phyloP scores from a whole-genome alignment of 2,888 invertebrate genomes.

The Erannis defoliaria region DNA sequence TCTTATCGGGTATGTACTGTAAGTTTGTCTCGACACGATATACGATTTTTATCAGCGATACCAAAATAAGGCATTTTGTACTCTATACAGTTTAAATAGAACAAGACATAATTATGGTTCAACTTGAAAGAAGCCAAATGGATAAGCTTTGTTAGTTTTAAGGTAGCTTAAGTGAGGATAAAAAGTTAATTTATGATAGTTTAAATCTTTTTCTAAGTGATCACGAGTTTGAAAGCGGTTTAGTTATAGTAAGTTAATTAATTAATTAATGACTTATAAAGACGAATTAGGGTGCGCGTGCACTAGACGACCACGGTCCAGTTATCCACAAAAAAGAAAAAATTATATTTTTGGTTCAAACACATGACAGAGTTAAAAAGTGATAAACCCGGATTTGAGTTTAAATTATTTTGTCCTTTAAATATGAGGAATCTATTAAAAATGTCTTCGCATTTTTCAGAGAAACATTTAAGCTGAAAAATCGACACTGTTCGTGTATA shows the following conservation, averaged over 20 bases:
- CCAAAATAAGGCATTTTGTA: conserved; percentile 79
- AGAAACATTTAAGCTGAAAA: too few species aligned
- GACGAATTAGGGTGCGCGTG: conserved; percentile 4
- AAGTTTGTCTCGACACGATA: conserved; percentile 30
- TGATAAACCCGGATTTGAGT: too few species aligned
- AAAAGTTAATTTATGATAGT: conserved; percentile 48
- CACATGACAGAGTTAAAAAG: too few species aligned
- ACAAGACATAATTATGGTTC: conserved; percentile 85
- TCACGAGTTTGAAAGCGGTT: conserved; percentile 16
- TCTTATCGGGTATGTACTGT: conserved; percentile 4
- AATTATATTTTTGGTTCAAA: not conserved
- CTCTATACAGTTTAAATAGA: conserved; percentile 60
- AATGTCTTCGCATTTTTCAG: too few species aligned
- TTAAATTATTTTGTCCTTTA: too few species aligned
- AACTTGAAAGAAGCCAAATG: conserved; percentile 87
- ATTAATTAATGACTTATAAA: not conserved
- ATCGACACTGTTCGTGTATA: too few species aligned
- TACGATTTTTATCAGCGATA: conserved; percentile 62
- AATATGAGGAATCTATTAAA: too few species aligned
- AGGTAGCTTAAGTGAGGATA: conserved; percentile 55
- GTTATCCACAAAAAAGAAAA: not conserved
- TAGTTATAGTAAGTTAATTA: conserved; percentile 6
- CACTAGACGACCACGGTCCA: not conserved
- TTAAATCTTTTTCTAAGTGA: conserved; percentile 29
- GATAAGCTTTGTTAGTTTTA: conserved; percentile 76